Conservation (phyloP, 2,797 vertebrate genomes). For the Rallus crepitans region DNA sequence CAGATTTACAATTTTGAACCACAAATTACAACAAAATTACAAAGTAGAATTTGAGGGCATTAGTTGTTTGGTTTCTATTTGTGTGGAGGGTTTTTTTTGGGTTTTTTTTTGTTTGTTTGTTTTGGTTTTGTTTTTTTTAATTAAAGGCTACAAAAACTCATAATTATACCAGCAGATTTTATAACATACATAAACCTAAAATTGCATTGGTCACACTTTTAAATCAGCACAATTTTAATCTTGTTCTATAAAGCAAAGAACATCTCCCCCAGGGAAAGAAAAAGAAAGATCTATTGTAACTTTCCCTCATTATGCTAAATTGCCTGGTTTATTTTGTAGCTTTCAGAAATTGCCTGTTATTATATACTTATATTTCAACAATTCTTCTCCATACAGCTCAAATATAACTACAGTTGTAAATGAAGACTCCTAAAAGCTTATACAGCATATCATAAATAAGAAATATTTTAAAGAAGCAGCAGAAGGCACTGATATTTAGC, state of each 20-base stretch:
- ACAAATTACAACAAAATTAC: background rate
- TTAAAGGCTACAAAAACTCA: background rate
- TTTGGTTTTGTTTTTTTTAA: background rate
- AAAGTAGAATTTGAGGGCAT: background rate
- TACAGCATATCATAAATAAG: background rate
- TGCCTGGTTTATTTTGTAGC: background rate
- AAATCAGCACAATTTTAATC: background rate
- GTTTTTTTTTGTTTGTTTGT: background rate
- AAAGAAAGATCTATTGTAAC: background rate
- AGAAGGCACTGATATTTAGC: background rate
- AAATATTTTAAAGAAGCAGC: background rate
- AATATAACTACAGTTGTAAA: background rate
- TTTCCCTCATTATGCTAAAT: background rate
- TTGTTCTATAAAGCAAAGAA: background rate
- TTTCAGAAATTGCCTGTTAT: background rate
- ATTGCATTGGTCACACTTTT: background rate
- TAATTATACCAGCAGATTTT: background rate
- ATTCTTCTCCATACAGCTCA: background rate
- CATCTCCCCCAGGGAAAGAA: background rate
- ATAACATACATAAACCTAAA: background rate
- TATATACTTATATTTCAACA: background rate
- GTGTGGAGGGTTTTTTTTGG: too few species aligned
- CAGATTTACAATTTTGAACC: background rate
- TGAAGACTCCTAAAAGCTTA: background rate
- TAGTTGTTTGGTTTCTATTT: background rate